Evolutionary conservation across 2,113 vertebrate genomes (phyloP), one percentile per base, ranked within the genome.

Genomic region (Fulmarus glacialis): DNA sequence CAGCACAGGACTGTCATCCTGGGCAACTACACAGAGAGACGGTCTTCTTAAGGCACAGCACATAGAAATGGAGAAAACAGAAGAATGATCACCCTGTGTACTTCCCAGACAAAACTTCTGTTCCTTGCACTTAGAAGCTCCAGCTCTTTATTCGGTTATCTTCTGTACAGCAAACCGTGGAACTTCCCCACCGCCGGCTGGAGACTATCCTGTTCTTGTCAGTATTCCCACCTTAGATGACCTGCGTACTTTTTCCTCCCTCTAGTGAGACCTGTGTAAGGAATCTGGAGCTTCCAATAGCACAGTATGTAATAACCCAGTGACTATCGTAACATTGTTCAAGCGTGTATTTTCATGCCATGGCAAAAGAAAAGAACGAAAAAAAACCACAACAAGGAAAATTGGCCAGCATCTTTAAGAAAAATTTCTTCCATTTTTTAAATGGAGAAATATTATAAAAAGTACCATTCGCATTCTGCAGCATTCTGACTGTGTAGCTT

Each of bases 111-210:
- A 72, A 82, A 91, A 82, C 6, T 38, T 77, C 22, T 5, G 19
- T 22, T 87, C 20, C 34, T 82, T 40, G 23, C 29, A 47, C 24
- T 71, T 45, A 32, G 3, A 92, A 84, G 21, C 12, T 83, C 20
- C 59, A 92, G 20, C 6, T 81, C n/a, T 50, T 90, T 83, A 58
- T 52, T 53, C 0, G 0, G 8, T 38, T 36, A 62, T 21, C 23
- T 56, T 40, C 56, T 53, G 21, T 15, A 63, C 0, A 0, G 29
- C 23, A 81, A 81, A 63, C 17, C 27, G 29, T 3, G 9, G 12
- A 83, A 59, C 8, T 27, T 59, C 6, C 20, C 27, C 48, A 59
- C 9, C 2, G 3, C 26, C 38, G 71, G 21, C 40, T 48, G 8
- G 16, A 72, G 52, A 85, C 24, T 15, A 20, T 23, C 29, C 45